phyloP scores from a whole-genome alignment of 2,888 invertebrate genomes.

The Pristionchus japonicus region DNA sequence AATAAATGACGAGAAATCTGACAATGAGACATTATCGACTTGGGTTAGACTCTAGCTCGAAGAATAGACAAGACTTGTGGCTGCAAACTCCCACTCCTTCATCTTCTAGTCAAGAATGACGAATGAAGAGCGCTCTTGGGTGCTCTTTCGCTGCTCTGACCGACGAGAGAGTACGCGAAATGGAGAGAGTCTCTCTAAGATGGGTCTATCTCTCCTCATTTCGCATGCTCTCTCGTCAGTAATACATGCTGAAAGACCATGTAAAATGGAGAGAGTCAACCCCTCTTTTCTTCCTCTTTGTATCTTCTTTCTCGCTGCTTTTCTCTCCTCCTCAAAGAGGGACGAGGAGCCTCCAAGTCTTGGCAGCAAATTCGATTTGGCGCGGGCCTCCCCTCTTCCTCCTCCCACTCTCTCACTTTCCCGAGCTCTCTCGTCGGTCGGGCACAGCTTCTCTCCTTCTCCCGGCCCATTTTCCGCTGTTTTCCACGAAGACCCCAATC shows the following conservation, averaged over 20 bases:
- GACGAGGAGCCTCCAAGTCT: not conserved
- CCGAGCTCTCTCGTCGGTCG: too few species aligned
- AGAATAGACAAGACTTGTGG: too few species aligned
- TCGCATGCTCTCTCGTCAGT: not conserved
- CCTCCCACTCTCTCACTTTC: not conserved
- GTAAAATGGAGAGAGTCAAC: not conserved
- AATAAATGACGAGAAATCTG: too few species aligned
- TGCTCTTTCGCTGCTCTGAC: not conserved
- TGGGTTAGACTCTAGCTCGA: too few species aligned
- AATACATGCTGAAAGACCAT: not conserved
- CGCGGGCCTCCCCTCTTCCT: not conserved
- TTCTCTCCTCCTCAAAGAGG: constrained; percentile 3
- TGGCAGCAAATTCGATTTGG: constrained; percentile 35
- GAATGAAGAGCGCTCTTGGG: not conserved
- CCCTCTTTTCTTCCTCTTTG: not conserved
- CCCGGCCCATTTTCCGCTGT: not conserved
- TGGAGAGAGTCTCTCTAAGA: not conserved
- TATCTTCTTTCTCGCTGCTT: not conserved
- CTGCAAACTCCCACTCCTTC: too few species aligned
- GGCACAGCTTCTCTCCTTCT: too few species aligned
- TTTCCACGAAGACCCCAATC: not conserved
- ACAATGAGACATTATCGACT: too few species aligned
- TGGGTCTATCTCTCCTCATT: not conserved
- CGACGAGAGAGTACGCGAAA: too few species aligned
- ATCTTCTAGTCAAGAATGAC: not conserved